Evolutionary conservation across 2,797 vertebrate species (phyloP).

Genomic region (Hydrophis major): DNA sequence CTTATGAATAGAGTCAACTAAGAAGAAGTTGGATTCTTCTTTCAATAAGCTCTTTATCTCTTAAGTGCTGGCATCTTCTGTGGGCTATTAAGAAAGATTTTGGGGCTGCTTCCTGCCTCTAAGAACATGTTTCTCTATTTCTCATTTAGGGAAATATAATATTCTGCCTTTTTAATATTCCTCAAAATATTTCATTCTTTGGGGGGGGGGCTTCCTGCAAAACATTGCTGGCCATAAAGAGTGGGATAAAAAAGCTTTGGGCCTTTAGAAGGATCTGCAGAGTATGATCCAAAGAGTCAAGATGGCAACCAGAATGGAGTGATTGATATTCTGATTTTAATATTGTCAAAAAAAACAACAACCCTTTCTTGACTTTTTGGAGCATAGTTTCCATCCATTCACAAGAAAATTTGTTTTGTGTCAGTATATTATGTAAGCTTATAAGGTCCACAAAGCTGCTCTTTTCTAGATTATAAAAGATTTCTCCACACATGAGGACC

Average conservation of each 20-base stretch:
- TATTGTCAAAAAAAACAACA: background rate
- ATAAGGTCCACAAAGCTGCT: constrained; percentile 64
- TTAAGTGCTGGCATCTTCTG: too few species aligned
- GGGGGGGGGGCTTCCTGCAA: too few species aligned
- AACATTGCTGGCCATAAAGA: constrained; percentile 53
- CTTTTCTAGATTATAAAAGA: constrained; percentile 66
- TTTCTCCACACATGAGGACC: constrained; percentile 58
- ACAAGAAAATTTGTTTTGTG: constrained; percentile 62
- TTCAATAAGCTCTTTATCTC: too few species aligned
- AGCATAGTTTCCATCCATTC: constrained; percentile 13
- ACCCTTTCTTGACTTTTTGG: background rate
- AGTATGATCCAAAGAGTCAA: background rate
- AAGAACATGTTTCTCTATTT: too few species aligned
- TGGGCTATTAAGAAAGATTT: too few species aligned
- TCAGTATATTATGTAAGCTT: constrained; percentile 56
- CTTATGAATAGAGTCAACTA: too few species aligned
- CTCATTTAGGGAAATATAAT: too few species aligned
- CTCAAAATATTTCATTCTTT: too few species aligned
- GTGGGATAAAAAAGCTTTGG: constrained; percentile 64
- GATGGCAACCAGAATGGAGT: background rate
- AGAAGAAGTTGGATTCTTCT: too few species aligned
- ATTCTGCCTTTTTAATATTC: too few species aligned
- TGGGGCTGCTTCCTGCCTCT: too few species aligned
- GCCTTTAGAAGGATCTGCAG: constrained; percentile 12
- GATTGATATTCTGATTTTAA: background rate